Conservation (phyloP, 2,888 invertebrate genomes). For the Drosophila recens region DNA sequence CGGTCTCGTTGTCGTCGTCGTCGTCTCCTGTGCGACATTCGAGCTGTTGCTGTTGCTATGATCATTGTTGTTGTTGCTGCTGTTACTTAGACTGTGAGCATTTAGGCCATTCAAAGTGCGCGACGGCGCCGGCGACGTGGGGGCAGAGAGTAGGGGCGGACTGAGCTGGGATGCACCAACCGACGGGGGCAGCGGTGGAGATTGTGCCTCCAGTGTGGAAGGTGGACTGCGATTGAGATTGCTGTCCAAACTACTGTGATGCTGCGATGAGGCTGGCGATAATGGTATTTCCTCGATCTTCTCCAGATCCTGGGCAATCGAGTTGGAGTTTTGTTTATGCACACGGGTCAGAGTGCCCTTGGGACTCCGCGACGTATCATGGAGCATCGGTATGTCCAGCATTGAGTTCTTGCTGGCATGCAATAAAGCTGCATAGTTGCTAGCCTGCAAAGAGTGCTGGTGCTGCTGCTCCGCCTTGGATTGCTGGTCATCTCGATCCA, state of each 20-base stretch:
- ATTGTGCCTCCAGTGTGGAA: conserved; percentile 77
- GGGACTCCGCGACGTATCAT: conserved; percentile 83
- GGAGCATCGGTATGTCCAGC: conserved; percentile 83
- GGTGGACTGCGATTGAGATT: conserved; percentile 85
- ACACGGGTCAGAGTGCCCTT: conserved; percentile 83
- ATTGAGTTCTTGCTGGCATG: conserved; percentile 73
- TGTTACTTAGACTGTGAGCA: conserved; percentile 44
- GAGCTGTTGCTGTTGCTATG: conserved; percentile 37
- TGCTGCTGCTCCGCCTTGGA: conserved; percentile 74
- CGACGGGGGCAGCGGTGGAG: conserved; percentile 60
- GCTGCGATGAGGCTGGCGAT: conserved; percentile 85
- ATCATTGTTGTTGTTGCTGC: conserved; percentile 33
- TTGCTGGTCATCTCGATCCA: conserved; percentile 88
- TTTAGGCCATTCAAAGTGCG: conserved; percentile 72
- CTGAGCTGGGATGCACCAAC: conserved; percentile 29
- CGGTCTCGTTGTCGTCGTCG: conserved; percentile 39
- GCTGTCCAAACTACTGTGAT: conserved; percentile 84
- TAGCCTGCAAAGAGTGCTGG: conserved; percentile 71
- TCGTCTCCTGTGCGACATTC: conserved; percentile 27
- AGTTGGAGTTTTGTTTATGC: conserved; percentile 89
- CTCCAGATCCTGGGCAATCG: conserved; percentile 89
- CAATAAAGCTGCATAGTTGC: conserved; percentile 63
- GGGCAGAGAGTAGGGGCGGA: conserved; percentile 75
- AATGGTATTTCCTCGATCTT: conserved; percentile 89
- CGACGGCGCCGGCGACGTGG: conserved; percentile 81